Evolutionary conservation across 2,113 vertebrate genomes (phyloP).

Genomic region (Channa maculata): DNA sequence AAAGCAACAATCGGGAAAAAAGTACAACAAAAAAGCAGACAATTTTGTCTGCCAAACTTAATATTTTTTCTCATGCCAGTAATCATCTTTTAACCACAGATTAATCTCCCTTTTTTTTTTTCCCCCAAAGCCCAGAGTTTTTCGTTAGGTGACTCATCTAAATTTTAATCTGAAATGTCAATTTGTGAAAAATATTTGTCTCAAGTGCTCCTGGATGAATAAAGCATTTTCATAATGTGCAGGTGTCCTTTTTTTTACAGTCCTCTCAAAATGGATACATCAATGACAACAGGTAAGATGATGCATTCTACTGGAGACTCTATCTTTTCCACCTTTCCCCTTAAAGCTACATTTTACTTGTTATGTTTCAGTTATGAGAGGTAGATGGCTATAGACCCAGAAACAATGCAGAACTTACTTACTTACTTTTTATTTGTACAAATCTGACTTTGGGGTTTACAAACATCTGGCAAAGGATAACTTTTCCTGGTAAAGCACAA

Average conservation of each 20-base stretch:
- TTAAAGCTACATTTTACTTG: conserved; percentile 7
- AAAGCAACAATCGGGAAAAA: neutral
- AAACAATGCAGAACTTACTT: neutral
- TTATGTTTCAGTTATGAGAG: conserved; percentile 17
- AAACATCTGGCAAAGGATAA: neutral
- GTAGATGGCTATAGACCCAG: neutral
- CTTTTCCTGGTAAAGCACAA: neutral
- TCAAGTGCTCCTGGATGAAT: conserved; percentile 42
- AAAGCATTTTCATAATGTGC: conserved; percentile 78
- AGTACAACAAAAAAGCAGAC: too few relatives aligned
- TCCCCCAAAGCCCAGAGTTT: neutral
- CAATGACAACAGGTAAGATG: conserved; percentile 94
- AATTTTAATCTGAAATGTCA: neutral
- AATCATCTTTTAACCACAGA: neutral
- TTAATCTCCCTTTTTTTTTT: neutral
- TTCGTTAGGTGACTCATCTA: too few relatives aligned
- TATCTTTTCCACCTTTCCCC: conserved; percentile 3
- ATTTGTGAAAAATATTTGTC: neutral
- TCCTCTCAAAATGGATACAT: conserved; percentile 98
- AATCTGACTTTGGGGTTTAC: neutral
- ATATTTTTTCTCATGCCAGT: neutral
- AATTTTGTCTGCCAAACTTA: neutral
- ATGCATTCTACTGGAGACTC: conserved; percentile 31
- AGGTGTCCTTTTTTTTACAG: conserved; percentile 88
- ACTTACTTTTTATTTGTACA: neutral